Evolutionary conservation across 2,113 vertebrate species (phyloP), one percentile per base, ranked within the genome.

Genomic region (Hemichromis elongatus): DNA sequence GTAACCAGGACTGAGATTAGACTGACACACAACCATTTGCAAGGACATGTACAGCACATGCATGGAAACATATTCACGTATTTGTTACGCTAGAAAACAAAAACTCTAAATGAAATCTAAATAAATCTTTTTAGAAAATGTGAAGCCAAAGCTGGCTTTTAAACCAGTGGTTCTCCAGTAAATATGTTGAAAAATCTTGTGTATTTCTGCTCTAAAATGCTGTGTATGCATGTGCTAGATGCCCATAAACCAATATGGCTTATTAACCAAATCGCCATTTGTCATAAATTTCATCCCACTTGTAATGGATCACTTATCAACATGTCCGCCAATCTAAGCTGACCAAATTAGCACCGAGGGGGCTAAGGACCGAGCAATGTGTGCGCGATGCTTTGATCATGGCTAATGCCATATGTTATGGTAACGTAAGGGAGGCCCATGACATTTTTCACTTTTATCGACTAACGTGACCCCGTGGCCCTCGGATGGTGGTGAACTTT

Each of bases 381-480:
- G 87, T 21, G 86, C 9, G 50, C 26, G 0, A 47, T 2, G 89
- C 95, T 95, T 95, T 95, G 94, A 96, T 95, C 93, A 86, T 77
- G 55, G 90, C 85, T 84, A 57, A 90, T 82, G 87, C 93, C 95
- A 96, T 92, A 94, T 96, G 93, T 95, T 95, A 94, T 82, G 90
- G 91, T 84, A 91, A 94, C 87, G 82, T 80, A 53, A 83, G 84
- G 81, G 84, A 85, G 83, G 86, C 89, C 94, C 24, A 33, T 86
- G 93, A 91, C 94, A 93, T 95, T 94, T 95, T 94, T 95, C 95
- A 94, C 93, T 95, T 95, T 95, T 95, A 96, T 95, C 90, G 94
- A 94, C 90, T 73, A 19, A 84, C 6, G 53, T 90, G 94, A 92
- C 92, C 95, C 83, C 77, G n/a, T 79, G 92, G 89, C 91, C 91